Base-by-base conservation (phyloP, 2,888 invertebrate species). In the Seira ritae region DNA sequence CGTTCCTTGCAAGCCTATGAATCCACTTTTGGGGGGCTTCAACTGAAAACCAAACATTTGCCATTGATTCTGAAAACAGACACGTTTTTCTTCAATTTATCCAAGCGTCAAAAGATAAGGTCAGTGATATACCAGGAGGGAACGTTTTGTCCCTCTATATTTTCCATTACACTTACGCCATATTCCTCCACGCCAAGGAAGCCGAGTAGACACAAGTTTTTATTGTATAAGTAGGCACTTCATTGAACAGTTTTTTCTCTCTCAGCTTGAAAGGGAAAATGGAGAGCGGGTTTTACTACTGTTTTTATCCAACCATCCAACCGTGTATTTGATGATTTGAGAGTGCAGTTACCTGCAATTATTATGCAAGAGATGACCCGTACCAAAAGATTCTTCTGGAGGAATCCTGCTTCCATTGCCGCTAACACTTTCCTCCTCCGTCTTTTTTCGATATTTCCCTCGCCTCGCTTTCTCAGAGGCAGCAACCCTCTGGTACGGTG, bases 31-130 rank as follows among this genome's bases (percentile, higher is more conserved):
- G 37, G 20, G 10, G 3, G 55, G n/a, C 1, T 62, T 60, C 80
- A 50, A 50, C 72, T 71, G 22, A 77, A 31, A 69, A 62, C 69
- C 69, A 79, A 80, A 73, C 55, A 60, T 75, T 76, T 81, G 50
- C 81, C 81, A 81, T 81, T 75, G 81, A 81, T 81, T 81, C 80
- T 75, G 66, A 81, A 81, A 81, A 81, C 81, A 81, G 75, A 81
- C 81, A 81, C 81, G 81, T 81, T 81, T 81, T 81, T 76, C 81
- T 81, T 81, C 81, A 81, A 81, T 81, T 81, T 81, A 81, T 81
- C 81, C 81, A 81, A 81, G 75, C 81, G 81, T 81, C 81, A 81
- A 81, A 81, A 75, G 81, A 81, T 81, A 81, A 81, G 81, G 81
- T 81, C 81, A 81, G 81, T 81, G 81, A 81, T 75, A 81, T 74